Percentiles rank a stretch among this genome's conserved stretches.
These are phyloP conservation scores for Gisinianus flammeolus DNA, from an alignment of 2,888 invertebrate species.

Conservation along the genomic window DNA sequence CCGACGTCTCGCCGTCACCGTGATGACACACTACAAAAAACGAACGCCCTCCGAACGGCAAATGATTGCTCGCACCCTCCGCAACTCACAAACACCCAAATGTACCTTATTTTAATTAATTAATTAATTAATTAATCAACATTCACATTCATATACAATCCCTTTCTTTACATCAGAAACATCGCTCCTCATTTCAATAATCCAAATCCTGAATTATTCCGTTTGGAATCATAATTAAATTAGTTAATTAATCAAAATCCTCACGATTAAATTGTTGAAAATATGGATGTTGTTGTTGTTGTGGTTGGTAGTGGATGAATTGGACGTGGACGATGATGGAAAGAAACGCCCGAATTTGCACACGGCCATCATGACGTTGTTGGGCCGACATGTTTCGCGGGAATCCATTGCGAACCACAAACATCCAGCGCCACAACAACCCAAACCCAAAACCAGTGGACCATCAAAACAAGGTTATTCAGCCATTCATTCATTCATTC, in stretches of 20 bases:
- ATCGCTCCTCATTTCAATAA: not conserved
- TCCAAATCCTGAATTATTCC: not conserved
- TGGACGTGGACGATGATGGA: not conserved
- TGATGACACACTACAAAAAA: slow-evolving; percentile 10
- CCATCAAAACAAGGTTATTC: slow-evolving; percentile 7
- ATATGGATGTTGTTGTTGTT: not conserved
- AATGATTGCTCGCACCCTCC: slow-evolving; percentile 1
- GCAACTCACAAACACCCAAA: not conserved
- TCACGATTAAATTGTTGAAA: not conserved
- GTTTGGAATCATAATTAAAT: not conserved
- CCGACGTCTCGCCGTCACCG: not conserved
- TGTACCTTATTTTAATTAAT: not conserved
- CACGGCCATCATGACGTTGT: slow-evolving; percentile 18
- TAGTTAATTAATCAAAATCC: not conserved
- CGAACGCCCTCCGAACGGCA: slow-evolving; percentile 24
- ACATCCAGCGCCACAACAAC: slow-evolving; percentile 13
- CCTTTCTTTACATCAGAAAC: not conserved
- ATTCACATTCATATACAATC: not conserved
- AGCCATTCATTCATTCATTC: slow-evolving; percentile 16
- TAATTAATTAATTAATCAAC: not conserved
- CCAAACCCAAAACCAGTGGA: slow-evolving; percentile 37
- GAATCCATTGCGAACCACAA: too few species aligned
- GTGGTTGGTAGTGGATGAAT: not conserved
- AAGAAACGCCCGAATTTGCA: slow-evolving; percentile 23
- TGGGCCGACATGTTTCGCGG: slow-evolving; percentile 2